phyloP scores from a whole-genome alignment of 2,888 invertebrate species.

The Ecdyonurus torrentis region DNA sequence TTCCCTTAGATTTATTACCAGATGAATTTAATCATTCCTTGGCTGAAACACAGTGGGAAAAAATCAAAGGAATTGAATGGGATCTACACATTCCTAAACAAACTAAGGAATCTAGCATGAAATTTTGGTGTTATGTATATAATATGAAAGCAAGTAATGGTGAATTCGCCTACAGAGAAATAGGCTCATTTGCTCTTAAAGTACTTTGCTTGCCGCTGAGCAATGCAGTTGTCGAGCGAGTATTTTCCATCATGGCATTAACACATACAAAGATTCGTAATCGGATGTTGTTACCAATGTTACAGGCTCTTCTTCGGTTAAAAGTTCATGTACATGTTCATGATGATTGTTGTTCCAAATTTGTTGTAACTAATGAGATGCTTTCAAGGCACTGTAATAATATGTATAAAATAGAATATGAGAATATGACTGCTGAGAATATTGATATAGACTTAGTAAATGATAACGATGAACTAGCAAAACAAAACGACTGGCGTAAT shows the following conservation, averaged over 20 bases:
- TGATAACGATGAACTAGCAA: background rate
- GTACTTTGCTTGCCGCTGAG: constrained; percentile 14
- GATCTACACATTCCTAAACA: no score
- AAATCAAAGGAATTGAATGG: no score
- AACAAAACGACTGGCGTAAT: no score
- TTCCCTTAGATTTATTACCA: no score
- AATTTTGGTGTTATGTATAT: constrained; percentile 12
- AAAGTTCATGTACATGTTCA: constrained; percentile 11
- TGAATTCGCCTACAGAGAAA: constrained; percentile 10
- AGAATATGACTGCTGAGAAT: background rate
- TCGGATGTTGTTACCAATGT: constrained; percentile 13
- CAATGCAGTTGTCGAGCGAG: constrained; percentile 16
- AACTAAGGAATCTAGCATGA: constrained; percentile 5
- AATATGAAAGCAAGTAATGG: constrained; percentile 12
- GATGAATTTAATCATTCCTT: no score
- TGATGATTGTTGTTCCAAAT: constrained; percentile 13
- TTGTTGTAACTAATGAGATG: constrained; percentile 9
- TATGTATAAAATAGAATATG: background rate
- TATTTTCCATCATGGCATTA: constrained; percentile 14
- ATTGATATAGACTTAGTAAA: background rate
- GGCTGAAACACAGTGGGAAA: no score
- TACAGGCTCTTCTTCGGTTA: constrained; percentile 14
- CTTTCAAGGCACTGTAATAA: background rate
- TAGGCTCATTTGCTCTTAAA: constrained; percentile 13
- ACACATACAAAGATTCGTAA: constrained; percentile 14